Evolutionary conservation across 2,888 invertebrate species (phyloP).

Genomic region (Sarcophaga variegata): DNA sequence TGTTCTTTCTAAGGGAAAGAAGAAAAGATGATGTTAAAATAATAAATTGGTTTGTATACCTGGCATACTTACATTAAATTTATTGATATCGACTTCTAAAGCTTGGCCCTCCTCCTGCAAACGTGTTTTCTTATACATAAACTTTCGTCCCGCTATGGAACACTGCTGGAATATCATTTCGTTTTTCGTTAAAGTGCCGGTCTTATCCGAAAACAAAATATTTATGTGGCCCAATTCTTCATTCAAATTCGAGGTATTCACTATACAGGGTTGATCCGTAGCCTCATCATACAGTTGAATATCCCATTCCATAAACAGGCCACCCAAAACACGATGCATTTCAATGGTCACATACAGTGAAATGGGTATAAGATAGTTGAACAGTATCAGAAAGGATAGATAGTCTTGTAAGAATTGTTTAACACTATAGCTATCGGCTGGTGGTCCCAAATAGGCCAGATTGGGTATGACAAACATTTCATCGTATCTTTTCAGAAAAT

Average conservation of each 20-base stretch:
- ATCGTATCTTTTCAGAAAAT: conserved; percentile 83
- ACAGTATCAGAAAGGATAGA: conserved; percentile 88
- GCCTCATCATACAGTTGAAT: conserved; percentile 85
- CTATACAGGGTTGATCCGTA: conserved; percentile 86
- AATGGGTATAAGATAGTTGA: conserved; percentile 93
- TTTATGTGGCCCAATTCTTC: conserved; percentile 93
- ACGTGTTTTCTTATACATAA: conserved; percentile 81
- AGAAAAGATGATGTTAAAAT: background rate
- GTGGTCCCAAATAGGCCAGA: conserved; percentile 80
- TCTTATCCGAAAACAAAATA: conserved; percentile 92
- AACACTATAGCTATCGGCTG: conserved; percentile 75
- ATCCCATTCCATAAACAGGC: conserved; percentile 90
- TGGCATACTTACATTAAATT: conserved; percentile 77
- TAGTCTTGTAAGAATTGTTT: conserved; percentile 83
- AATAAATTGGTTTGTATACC: background rate
- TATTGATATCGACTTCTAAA: conserved; percentile 77
- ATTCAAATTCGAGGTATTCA: conserved; percentile 92
- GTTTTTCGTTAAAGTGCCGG: conserved; percentile 93
- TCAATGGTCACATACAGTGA: conserved; percentile 94
- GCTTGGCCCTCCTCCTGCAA: conserved; percentile 75
- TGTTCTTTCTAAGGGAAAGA: conserved; percentile 84
- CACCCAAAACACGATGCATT: conserved; percentile 86
- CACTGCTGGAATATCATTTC: conserved; percentile 91
- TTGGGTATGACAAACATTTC: conserved; percentile 78
- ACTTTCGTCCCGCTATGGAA: conserved; percentile 85